These are phyloP conservation scores for Leucophenga maculata DNA, from an alignment of 2,888 invertebrate genomes.

Conservation along the genomic window DNA sequence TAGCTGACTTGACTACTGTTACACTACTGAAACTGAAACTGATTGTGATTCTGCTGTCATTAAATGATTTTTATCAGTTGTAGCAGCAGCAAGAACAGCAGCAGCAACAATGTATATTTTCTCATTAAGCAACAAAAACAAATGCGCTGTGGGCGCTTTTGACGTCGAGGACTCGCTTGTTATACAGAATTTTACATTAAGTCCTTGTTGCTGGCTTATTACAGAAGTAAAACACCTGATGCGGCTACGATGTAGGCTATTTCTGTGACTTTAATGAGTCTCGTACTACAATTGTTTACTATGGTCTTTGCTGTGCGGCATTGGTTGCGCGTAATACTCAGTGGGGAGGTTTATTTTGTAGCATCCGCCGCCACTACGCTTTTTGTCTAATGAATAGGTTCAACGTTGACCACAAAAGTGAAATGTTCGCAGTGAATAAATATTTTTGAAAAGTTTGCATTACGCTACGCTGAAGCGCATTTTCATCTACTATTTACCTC, in stretches of 20 bases:
- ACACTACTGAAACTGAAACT: not conserved
- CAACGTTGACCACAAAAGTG: conserved; percentile 5
- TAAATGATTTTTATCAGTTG: conserved; percentile 66
- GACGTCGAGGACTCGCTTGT: not conserved
- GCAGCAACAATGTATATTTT: conserved; percentile 39
- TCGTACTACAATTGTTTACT: too few relatives aligned
- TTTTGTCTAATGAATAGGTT: too few relatives aligned
- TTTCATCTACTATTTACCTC: too few relatives aligned
- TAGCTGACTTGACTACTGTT: not conserved
- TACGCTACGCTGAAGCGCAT: too few relatives aligned
- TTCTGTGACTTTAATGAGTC: too few relatives aligned
- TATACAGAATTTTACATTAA: not conserved
- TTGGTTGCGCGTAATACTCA: too few relatives aligned
- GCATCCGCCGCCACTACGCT: too few relatives aligned
- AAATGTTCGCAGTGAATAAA: conserved; percentile 1
- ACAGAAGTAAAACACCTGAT: conserved; percentile 1
- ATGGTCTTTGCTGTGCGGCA: too few relatives aligned
- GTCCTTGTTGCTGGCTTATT: not conserved
- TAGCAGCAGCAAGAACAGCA: conserved; percentile 14
- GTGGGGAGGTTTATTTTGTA: too few relatives aligned
- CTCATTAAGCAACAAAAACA: conserved; percentile 1
- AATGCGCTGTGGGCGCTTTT: too few relatives aligned
- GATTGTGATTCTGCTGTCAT: conserved; percentile 53
- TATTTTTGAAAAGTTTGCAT: conserved; percentile 16
- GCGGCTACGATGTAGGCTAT: not conserved